Base-by-base conservation (phyloP, 1,140 invertebrate species). In the Chymomyza costata region DNA sequence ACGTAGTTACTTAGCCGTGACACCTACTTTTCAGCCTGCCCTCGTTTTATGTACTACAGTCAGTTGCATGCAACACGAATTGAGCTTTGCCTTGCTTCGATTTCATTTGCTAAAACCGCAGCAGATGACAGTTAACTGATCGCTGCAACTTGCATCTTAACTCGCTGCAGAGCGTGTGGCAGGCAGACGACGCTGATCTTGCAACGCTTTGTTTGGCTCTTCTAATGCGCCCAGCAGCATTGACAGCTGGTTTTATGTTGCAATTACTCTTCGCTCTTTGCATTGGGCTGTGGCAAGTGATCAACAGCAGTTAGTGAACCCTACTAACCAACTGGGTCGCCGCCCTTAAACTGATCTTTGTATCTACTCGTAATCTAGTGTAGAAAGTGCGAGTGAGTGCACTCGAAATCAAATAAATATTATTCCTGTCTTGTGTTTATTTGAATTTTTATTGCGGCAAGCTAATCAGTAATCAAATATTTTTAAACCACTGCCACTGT, bases 351-450 rank as follows among this genome's bases (percentile, higher is more conserved):
- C 31, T n/a, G 34, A 16, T 35, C 45, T 35, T 34, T 13, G 18
- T 0, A 6, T 18, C 44, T 51, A 59, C 54, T 63, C 59, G 35
- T 38, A 40, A 17, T 28, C 37, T 44, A 43, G 13, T 58, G 35
- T 69, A 66, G 71, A 78, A 78, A 78, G 71, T 78, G 71, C 71
- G 80, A 76, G 70, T 76, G 53, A 73, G 59, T 73, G 68, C 69
- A 67, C 58, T 52, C 49, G n/a, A 43, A 74, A 39, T 47, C 56
- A 64, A 74, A 61, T 52, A 64, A n/a, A n/a, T n/a, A n/a, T n/a
- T n/a, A n/a, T n/a, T n/a, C n/a, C n/a, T n/a, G n/a, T n/a, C n/a
- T n/a, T 44, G 50, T 21, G 11, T n/a, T n/a, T n/a, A n/a, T n/a
- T n/a, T n/a, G n/a, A n/a, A n/a, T n/a, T 55, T 62, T 64, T 63